These are phyloP conservation scores for Branchipolynoe longqiensis DNA, from an alignment of 2,888 invertebrate genomes.

Conservation along the genomic window DNA sequence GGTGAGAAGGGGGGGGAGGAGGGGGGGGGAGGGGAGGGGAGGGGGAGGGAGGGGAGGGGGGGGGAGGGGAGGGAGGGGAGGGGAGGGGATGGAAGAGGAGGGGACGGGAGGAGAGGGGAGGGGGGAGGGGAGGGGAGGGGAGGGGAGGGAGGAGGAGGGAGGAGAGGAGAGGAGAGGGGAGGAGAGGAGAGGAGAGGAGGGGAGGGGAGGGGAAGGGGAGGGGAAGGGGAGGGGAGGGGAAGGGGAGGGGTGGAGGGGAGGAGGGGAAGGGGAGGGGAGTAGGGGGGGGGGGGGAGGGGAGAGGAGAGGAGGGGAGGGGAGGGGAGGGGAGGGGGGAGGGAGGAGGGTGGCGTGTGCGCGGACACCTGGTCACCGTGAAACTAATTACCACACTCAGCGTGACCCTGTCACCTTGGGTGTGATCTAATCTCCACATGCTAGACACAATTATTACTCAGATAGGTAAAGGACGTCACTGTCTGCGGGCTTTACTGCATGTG, in stretches of 20 bases:
- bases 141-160: not conserved
- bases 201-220: not conserved
- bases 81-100: conserved; percentile 4
- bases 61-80: not conserved
- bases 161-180: not conserved
- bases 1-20: too few species aligned
- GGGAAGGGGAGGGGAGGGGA: not conserved
- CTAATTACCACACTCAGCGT: conserved; percentile 28
- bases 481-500: not conserved
- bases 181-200: not conserved
- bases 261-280: not conserved
- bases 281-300: not conserved
- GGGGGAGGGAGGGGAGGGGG: too few species aligned
- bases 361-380: conserved; percentile 42
- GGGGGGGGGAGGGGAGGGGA: too few species aligned
- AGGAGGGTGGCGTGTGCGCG: not conserved
- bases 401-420: conserved; percentile 24
- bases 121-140: not conserved
- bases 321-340: not conserved
- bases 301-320: not conserved
- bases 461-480: not conserved
- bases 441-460: conserved; percentile 43
- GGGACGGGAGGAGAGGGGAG: not conserved
- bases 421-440: conserved; percentile 42
- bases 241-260: not conserved